Conservation (phyloP, 2,888 invertebrate genomes). For the Leucophora obtusa region DNA sequence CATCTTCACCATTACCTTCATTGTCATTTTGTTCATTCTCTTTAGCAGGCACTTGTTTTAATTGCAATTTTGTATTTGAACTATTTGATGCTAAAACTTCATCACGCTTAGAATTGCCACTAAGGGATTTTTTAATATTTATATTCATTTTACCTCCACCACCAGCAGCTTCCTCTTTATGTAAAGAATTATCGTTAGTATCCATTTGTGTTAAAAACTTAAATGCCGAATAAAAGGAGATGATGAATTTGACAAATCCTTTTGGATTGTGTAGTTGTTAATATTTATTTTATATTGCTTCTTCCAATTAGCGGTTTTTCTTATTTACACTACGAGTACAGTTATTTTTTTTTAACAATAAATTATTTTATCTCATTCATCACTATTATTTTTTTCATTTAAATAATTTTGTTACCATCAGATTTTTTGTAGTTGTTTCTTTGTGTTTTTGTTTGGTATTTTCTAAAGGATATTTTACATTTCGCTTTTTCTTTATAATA, state of each 20-base stretch:
- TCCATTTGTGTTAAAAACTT: constrained; percentile 28
- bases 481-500: constrained; percentile 38
- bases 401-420: constrained; percentile 12
- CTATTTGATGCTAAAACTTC: constrained; percentile 22
- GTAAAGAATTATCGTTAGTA: constrained; percentile 37
- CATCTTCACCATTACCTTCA: constrained; percentile 1
- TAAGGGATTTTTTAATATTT: constrained; percentile 10
- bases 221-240: background rate
- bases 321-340: constrained; percentile 52
- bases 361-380: background rate
- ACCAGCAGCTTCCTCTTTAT: constrained; percentile 24
- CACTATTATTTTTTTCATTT: background rate
- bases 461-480: constrained; percentile 54
- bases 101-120: background rate
- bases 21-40: background rate
- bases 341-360: constrained; percentile 38
- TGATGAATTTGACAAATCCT: constrained; percentile 10
- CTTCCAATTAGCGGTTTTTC: constrained; percentile 59
- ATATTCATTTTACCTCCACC: constrained; percentile 17
- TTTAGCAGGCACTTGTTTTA: constrained; percentile 50
- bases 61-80: constrained; percentile 25
- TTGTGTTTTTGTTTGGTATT: background rate
- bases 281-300: constrained; percentile 38
- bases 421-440: constrained; percentile 5
- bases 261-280: constrained; percentile 36